Conservation (phyloP, 92 coral and sea anemone genomes). For the Bergia sp. region DNA sequence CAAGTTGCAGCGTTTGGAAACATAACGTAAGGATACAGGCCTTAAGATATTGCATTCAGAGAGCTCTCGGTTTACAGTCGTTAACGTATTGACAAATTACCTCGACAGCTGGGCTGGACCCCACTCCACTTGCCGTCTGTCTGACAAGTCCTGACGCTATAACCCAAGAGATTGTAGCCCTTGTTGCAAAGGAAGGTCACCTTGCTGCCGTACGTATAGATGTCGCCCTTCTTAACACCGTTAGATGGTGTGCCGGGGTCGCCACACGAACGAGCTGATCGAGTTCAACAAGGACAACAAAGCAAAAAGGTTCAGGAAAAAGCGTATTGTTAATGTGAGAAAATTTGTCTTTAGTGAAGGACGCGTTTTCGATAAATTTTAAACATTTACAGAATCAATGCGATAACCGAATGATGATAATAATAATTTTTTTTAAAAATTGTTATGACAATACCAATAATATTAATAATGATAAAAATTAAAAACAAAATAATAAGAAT, state of each 20-base stretch:
- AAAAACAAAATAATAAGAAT: too few species aligned
- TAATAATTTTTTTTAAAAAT: too few species aligned
- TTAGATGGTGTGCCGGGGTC: constrained; percentile 89
- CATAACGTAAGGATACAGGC: too few species aligned
- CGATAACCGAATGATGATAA: too few species aligned
- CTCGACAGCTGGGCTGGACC: constrained; percentile 74
- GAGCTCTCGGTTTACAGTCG: too few species aligned
- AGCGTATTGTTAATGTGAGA: not conserved
- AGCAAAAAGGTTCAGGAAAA: not conserved
- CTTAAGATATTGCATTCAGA: too few species aligned
- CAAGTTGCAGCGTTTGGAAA: too few species aligned
- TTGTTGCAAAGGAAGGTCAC: constrained; percentile 72
- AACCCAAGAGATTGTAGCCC: constrained; percentile 81
- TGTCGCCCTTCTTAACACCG: constrained; percentile 70
- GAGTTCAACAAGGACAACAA: not conserved
- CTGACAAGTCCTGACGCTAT: constrained; percentile 66
- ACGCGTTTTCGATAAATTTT: too few species aligned
- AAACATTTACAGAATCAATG: too few species aligned
- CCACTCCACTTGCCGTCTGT: constrained; percentile 83
- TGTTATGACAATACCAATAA: too few species aligned
- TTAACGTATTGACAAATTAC: constrained; percentile 28
- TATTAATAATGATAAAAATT: too few species aligned
- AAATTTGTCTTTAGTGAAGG: not conserved
- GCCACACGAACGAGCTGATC: constrained; percentile 76
- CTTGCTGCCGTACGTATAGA: constrained; percentile 71